Evolutionary conservation across 1,140 invertebrate species (phyloP), one percentile per base, ranked within the genome.

Genomic region (Zeugodacus cucurbitae): DNA sequence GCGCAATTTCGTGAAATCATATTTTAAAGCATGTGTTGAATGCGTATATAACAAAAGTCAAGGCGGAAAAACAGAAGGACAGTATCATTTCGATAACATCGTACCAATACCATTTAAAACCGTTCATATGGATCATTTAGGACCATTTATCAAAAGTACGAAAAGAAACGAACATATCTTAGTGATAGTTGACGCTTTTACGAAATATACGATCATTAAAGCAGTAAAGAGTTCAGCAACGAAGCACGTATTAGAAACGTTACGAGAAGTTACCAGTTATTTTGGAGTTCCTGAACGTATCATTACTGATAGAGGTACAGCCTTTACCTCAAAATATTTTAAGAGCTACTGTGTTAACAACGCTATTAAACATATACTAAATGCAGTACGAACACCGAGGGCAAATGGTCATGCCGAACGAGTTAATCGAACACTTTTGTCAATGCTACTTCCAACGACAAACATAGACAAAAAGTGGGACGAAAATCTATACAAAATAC

Each of bases 381-480:
- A 41, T 17, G 85, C 44, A 26, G 44, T 86, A 29, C 85, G 85
- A 17, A 87, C 62, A 37, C 90, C 88, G n/a, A 64, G 86, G 29
- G 87, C 89, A 1, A 89, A 90, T 37, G 90, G 90, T 34, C 89
- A 89, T 54, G 89, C 89, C 11, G 90, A 91, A 87, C 32, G 90
- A 7, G 41, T 89, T 29, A 91, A 91, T 88, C 57, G 90, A 17
- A 87, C 88, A 32, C 32, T 90, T 58, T 26, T 89, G 7, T 48
- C 41, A 20, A 74, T 48, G 34, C 29, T 90, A 58, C 32, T 89
- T 29, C 20, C 82, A 11, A 87, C 88, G 34, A 34, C n/a, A 3
- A 67, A 57, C 8, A 88, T 22, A 17, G 37, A 74, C 34, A 58
- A 87, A 58, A 58, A 90, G 11, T 92, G 90, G 90, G 89, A 90